Conservation (phyloP, 2,888 invertebrate species). For the Drosophila helvetica region DNA sequence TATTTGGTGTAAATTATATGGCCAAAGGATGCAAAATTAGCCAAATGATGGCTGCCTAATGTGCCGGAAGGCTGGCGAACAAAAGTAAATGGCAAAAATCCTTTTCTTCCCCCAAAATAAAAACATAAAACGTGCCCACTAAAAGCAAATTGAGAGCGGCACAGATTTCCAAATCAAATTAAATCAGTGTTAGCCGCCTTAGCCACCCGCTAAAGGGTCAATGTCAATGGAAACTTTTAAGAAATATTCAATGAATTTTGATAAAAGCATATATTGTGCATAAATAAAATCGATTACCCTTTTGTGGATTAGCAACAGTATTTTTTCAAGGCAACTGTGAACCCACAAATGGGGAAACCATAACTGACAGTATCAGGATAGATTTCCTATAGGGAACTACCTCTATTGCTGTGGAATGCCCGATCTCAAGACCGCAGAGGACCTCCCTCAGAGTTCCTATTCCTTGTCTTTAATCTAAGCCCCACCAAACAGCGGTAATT, state of each 20-base stretch:
- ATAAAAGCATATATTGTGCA: too few species aligned
- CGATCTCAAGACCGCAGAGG: too few species aligned
- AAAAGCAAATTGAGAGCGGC: constrained; percentile 38
- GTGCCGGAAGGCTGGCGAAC: constrained; percentile 66
- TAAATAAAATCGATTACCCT: too few species aligned
- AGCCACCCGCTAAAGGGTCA: constrained; percentile 18
- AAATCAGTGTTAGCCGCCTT: constrained; percentile 42
- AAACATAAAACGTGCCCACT: constrained; percentile 65
- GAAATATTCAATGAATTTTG: constrained; percentile 6
- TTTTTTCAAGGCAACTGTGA: too few species aligned
- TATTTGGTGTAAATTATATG: constrained; percentile 79
- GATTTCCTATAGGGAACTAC: too few species aligned
- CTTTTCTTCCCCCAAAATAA: constrained; percentile 60
- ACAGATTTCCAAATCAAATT: constrained; percentile 45
- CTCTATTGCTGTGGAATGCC: neutral
- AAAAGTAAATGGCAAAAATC: constrained; percentile 72
- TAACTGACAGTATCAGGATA: too few species aligned
- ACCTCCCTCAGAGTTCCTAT: neutral
- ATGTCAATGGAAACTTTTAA: neutral
- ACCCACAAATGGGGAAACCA: too few species aligned
- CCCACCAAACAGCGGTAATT: constrained; percentile 39
- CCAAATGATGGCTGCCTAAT: constrained; percentile 78
- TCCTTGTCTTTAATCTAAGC: constrained; percentile 19
- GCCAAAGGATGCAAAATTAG: constrained; percentile 78
- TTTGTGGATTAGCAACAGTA: too few species aligned